Base-by-base conservation (phyloP, 2,113 vertebrate species). In the Macroglossus sobrinus region DNA sequence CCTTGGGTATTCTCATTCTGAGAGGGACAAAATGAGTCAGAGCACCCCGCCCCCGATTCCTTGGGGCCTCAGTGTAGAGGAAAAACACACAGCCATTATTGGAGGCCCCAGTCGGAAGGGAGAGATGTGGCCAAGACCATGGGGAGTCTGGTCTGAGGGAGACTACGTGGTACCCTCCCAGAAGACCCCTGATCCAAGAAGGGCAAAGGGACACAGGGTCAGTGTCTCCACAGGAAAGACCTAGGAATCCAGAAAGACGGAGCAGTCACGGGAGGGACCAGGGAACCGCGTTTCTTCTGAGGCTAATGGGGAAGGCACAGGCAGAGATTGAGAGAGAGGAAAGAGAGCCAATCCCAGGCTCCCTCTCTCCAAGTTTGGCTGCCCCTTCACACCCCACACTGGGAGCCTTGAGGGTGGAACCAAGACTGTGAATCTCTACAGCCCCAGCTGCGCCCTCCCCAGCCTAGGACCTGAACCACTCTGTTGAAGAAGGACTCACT, bases 21-120 rank as follows among this genome's bases (percentile, higher is more conserved):
- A 80, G 30, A 75, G 47, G 66, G 4, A 57, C 33, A 38, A n/a
- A 63, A 71, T 5, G 80, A 30, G 2, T 64, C n/a, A 22, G n/a
- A 33, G 10, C 63, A 66, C 10, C 47, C 50, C 50, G 0, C 50
- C 13, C 47, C 50, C 50, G 4, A 5, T 50, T 50, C 15, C 50
- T 63, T 19, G 45, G 26, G 45, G 40, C 4, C 15, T 81, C 30
- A 1, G 26, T 3, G 12, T 45, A 47, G 40, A 3, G 22, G 9
- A 53, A 75, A 71, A 13, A 59, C 24, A 33, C 21, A 14, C 24
- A 4, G 7, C 15, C 28, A 22, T 9, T 14, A 0, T 0, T 15
- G 45, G 84, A 21, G 38, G n/a, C n/a, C 28, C 43, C 72, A 14
- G 12, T 24, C 18, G 35, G 16, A 79, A 74, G 30, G 50, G 9